phyloP scores from a whole-genome alignment of 1,140 invertebrate species.

The Tetraneura akinire region DNA sequence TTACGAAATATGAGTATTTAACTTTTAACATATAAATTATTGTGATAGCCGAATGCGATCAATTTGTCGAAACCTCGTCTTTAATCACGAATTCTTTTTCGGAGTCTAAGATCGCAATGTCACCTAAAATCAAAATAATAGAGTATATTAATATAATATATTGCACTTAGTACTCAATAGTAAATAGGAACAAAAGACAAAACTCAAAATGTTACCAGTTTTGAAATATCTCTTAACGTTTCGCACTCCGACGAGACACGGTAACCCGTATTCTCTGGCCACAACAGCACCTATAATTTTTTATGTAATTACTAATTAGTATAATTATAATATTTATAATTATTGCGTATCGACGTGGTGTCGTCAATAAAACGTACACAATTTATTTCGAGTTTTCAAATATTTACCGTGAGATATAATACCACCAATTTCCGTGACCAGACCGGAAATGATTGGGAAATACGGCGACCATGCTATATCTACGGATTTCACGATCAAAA shows the following conservation, averaged over 20 bases:
- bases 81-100: constrained; percentile 15
- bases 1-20: not conserved
- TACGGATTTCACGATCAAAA: constrained; percentile 76
- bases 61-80: not conserved
- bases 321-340: not conserved
- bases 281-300: constrained; percentile 74
- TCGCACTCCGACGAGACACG: constrained; percentile 76
- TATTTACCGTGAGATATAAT: constrained; percentile 80
- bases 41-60: not conserved
- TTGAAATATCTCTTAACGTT: constrained; percentile 70
- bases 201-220: constrained; percentile 67
- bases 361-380: no score
- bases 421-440: constrained; percentile 83
- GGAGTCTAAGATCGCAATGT: constrained; percentile 25
- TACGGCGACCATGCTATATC: constrained; percentile 88
- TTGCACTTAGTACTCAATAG: no score
- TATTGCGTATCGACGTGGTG: not conserved
- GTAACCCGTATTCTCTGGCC: constrained; percentile 83
- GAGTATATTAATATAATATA: not conserved
- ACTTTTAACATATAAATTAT: constrained; percentile 3
- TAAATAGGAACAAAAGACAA: no score
- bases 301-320: not conserved
- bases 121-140: constrained; percentile 21
- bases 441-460: constrained; percentile 76
- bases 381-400: not conserved